phyloP scores from a whole-genome alignment of 2,888 invertebrate species.

The Scaptomyza tumidula region DNA sequence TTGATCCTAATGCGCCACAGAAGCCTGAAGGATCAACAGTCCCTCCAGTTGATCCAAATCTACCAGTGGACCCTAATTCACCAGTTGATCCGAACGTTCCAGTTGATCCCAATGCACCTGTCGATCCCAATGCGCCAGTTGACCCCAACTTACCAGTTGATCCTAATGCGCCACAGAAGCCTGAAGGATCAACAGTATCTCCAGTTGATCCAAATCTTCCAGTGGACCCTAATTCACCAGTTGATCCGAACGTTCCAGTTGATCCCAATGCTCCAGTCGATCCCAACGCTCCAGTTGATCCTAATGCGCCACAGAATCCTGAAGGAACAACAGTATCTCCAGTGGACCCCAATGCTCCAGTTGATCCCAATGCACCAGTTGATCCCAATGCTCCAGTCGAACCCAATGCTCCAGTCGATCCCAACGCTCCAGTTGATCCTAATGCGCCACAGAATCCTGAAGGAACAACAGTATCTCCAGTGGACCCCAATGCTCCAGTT shows the following conservation, averaged over 20 bases:
- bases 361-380: slow-evolving; percentile 1
- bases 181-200: not conserved
- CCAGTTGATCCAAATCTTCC: slow-evolving; percentile 9
- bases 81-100: too few species aligned
- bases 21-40: too few species aligned
- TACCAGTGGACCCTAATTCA: not conserved
- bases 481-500: slow-evolving; percentile 7
- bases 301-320: slow-evolving; percentile 7
- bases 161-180: not conserved
- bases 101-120: too few species aligned
- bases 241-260: slow-evolving; percentile 1
- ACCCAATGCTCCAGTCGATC: slow-evolving; percentile 18
- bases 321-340: slow-evolving; percentile 21
- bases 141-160: too few species aligned
- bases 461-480: slow-evolving; percentile 9
- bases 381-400: slow-evolving; percentile 16
- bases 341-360: slow-evolving; percentile 18
- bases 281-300: slow-evolving; percentile 8
- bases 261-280: slow-evolving; percentile 3
- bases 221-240: not conserved
- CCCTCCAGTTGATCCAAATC: slow-evolving; percentile 7
- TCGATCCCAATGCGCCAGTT: too few species aligned
- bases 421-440: slow-evolving; percentile 19
- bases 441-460: slow-evolving; percentile 12
- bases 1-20: too few species aligned